phyloP scores from a whole-genome alignment of 2,797 vertebrate genomes.

The Eulemur rubriventer region DNA sequence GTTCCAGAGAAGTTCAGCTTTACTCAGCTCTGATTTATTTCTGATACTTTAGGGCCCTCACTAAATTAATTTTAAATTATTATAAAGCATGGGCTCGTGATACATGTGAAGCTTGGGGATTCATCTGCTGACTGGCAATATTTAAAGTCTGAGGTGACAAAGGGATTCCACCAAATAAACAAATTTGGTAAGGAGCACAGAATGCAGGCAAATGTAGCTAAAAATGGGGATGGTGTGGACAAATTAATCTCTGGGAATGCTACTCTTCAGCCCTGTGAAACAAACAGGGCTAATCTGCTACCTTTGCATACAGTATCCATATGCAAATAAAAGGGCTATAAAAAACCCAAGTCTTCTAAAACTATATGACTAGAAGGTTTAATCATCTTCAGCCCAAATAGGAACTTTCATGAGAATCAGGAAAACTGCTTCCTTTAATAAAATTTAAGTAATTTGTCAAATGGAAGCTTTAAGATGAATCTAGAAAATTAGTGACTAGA shows the following conservation, averaged over 20 bases:
- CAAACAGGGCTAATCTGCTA: neutral
- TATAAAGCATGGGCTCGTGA: neutral
- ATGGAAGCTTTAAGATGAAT: slow-evolving; percentile 7
- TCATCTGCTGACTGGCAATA: neutral
- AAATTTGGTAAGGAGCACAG: neutral
- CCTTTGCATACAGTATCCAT: neutral
- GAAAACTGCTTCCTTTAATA: neutral
- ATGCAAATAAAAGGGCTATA: slow-evolving; percentile 8
- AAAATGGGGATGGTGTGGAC: neutral
- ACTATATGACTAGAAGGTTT: neutral
- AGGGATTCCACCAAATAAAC: neutral
- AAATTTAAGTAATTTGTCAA: slow-evolving; percentile 49
- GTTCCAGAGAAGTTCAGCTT: neutral
- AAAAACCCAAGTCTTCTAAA: neutral
- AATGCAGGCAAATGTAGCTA: neutral
- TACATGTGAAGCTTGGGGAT: neutral
- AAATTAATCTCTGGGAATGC: neutral
- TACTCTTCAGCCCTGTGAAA: neutral
- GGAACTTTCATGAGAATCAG: neutral
- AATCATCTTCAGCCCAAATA: neutral
- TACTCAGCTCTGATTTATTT: slow-evolving; percentile 3
- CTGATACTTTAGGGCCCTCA: neutral
- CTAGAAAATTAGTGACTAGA: slow-evolving; percentile 33
- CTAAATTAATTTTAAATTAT: neutral
- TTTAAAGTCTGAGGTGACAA: neutral